Evolutionary conservation across 2,888 invertebrate species (phyloP).

Genomic region (Chloromyia formosa): DNA sequence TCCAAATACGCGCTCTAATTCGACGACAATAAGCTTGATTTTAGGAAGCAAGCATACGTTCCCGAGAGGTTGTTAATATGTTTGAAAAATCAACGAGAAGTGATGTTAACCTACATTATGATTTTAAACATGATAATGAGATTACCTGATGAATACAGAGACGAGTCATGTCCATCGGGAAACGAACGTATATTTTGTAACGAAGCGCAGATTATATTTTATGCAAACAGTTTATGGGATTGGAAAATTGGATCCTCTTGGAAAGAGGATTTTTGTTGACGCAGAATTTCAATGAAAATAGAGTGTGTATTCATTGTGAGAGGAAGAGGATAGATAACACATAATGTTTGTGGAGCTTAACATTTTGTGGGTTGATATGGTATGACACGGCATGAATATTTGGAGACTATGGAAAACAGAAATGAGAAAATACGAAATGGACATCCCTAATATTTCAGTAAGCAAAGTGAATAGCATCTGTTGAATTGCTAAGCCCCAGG

Average conservation of each 20-base stretch:
- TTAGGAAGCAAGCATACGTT: not conserved
- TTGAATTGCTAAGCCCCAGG: too few species aligned
- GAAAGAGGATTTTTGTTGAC: too few species aligned
- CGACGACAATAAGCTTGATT: not conserved
- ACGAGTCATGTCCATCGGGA: not conserved
- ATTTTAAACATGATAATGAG: constrained; percentile 9
- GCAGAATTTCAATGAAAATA: too few species aligned
- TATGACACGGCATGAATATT: too few species aligned
- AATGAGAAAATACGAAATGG: too few species aligned
- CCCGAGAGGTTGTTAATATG: not conserved
- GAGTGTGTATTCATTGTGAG: too few species aligned
- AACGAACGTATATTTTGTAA: not conserved
- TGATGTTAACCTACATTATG: constrained; percentile 10
- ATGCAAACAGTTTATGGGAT: not conserved
- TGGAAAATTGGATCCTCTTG: not conserved
- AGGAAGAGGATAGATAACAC: too few species aligned
- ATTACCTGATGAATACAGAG: constrained; percentile 1
- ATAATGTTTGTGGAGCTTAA: too few species aligned
- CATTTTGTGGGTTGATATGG: too few species aligned
- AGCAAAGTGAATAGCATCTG: too few species aligned
- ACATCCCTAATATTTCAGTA: too few species aligned
- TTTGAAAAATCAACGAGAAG: constrained; percentile 2
- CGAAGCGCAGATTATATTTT: not conserved
- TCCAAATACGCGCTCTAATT: not conserved
- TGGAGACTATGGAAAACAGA: too few species aligned